Percentiles rank a stretch among this genome's conserved stretches.
phyloP scores from a whole-genome alignment of 2,888 invertebrate genomes.

The Euzetes globulus region DNA sequence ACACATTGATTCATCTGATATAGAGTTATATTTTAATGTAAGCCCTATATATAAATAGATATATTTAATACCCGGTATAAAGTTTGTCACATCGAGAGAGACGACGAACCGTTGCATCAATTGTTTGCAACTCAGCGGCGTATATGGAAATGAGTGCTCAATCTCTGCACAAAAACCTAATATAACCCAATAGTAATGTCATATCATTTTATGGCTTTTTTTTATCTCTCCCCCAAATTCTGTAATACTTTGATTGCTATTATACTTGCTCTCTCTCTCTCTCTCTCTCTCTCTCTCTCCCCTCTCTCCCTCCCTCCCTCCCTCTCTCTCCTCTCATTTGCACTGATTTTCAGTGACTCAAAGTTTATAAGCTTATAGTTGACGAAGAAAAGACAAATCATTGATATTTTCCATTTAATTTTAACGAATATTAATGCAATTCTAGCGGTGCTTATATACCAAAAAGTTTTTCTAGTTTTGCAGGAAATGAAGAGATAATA shows the following conservation, averaged over 20 bases:
- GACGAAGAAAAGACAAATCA: constrained; percentile 24
- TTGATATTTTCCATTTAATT: constrained; percentile 30
- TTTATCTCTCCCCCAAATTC: not conserved
- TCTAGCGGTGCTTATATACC: not conserved
- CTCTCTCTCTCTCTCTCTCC: constrained; percentile 12
- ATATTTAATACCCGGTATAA: constrained; percentile 22
- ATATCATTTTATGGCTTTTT: constrained; percentile 28
- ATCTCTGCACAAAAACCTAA: not conserved
- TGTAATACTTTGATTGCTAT: constrained; percentile 28
- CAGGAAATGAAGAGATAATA: constrained; percentile 28
- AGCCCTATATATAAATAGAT: constrained; percentile 9
- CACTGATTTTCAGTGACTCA: not conserved
- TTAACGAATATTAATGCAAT: constrained; percentile 32
- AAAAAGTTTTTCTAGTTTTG: not conserved
- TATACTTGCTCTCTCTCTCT: constrained; percentile 16
- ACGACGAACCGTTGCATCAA: not conserved
- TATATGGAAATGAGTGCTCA: constrained; percentile 25
- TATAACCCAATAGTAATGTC: constrained; percentile 19
- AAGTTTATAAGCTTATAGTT: constrained; percentile 16
- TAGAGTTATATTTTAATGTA: constrained; percentile 29
- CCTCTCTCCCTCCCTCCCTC: not conserved
- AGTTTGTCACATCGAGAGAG: not conserved
- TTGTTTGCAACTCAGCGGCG: constrained; percentile 10
- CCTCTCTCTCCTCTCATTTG: not conserved
- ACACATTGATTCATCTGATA: constrained; percentile 21